These are phyloP conservation scores for Platichthys stellatus DNA, from an alignment of 2,113 vertebrate genomes.

Conservation along the genomic window DNA sequence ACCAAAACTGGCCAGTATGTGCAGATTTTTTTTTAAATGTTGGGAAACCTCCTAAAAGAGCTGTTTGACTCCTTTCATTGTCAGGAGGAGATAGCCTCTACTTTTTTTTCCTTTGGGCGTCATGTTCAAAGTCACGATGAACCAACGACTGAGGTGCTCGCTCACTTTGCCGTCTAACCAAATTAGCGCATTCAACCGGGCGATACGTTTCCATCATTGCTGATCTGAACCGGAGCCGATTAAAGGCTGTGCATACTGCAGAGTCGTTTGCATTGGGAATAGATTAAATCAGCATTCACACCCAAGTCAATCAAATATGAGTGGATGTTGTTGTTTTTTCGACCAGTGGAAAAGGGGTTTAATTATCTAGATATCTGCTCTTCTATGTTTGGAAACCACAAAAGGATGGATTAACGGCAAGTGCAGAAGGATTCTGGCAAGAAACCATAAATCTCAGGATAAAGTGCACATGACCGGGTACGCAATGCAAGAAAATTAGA, in stretches of 20 bases:
- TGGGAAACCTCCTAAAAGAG: neutral
- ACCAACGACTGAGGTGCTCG: neutral
- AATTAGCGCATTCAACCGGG: too few species aligned
- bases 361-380: slow-evolving; percentile 25
- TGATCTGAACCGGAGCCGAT: too few species aligned
- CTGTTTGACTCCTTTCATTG: neutral
- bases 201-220: too few species aligned
- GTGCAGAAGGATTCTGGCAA: slow-evolving; percentile 21
- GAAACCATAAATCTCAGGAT: neutral
- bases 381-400: slow-evolving; percentile 13
- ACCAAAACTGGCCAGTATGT: too few species aligned
- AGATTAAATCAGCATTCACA: too few species aligned
- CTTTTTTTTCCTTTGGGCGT: neutral
- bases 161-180: too few species aligned
- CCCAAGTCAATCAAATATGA: too few species aligned
- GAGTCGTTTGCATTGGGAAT: too few species aligned
- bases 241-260: neutral
- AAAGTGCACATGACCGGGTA: neutral
- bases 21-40: neutral
- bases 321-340: too few species aligned
- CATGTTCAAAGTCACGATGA: too few species aligned
- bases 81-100: too few species aligned
- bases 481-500: neutral
- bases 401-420: slow-evolving; percentile 22
- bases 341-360: too few species aligned